Evolutionary conservation across 2,888 invertebrate genomes (phyloP), one percentile per base, ranked within the genome.

Genomic region (Cosmia pyralina): DNA sequence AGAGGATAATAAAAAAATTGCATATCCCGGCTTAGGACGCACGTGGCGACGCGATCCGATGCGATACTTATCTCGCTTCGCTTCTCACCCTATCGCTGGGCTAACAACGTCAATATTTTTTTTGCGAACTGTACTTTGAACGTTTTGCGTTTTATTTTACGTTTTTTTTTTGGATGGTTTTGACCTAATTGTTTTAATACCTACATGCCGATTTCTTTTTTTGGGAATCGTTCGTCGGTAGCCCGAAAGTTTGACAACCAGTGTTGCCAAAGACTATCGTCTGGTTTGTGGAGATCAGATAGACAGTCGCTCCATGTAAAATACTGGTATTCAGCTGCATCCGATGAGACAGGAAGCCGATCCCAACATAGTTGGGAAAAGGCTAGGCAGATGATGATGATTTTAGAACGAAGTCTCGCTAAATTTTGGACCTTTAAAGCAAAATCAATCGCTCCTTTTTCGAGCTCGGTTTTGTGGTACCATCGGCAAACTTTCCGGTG

Each of bases 21-120:
- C 92, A 91, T 90, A 89, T 88, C 88, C 90, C 90, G 88, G 90
- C 91, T 91, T 91, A 89, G 77, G 81, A 77, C 88, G 92, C 95
- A 95, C 95, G 95, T 95, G 90, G 83, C 90, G 77, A 28, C 38
- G 72, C 80, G 76, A 66, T 91, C 88, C 90, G 81, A 73, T 81
- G 85, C 91, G 91, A 91, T 94, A 91, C 94, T 95, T 95, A 95
- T 93, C 90, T 88, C 95, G 95, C 94, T 92, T 91, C 90, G 92
- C 85, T 94, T 92, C 87, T 84, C 94, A 93, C 95, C 95, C 95
- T 88, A 81, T 46, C 57, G 28, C 63, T 11, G 58, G 58, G 22
- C 73, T 82, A 83, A 79, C 74, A 71, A 79, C 83, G 77, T 72
- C 77, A 71, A 76, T 86, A 81, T 79, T 82, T 87, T 82, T 86